These are phyloP conservation scores for Notechis scutatus DNA, from an alignment of 2,113 vertebrate genomes.

Conservation along the genomic window DNA sequence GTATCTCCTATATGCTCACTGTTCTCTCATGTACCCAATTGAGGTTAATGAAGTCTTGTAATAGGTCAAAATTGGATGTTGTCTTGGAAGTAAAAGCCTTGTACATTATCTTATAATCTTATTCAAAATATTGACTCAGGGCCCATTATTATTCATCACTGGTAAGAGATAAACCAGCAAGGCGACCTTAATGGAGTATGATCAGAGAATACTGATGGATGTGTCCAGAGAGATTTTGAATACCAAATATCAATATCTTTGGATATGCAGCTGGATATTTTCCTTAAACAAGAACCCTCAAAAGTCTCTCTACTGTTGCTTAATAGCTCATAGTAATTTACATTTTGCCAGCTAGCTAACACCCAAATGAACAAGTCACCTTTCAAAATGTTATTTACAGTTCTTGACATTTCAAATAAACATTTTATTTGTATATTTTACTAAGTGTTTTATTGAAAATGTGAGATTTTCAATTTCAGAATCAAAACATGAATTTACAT, in stretches of 20 bases:
- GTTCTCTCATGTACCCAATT: conserved; percentile 9
- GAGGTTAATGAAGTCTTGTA: conserved; percentile 4
- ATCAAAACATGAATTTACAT: not conserved
- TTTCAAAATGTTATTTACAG: not conserved
- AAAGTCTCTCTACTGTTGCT: not conserved
- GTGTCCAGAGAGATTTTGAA: conserved; percentile 21
- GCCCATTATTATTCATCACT: conserved; percentile 27
- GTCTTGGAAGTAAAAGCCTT: conserved; percentile 34
- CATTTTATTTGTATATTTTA: not conserved
- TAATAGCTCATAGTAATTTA: conserved; percentile 27
- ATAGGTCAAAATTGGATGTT: conserved; percentile 26
- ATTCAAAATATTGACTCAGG: conserved; percentile 58
- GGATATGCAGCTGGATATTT: not conserved
- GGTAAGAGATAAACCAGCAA: conserved; percentile 43
- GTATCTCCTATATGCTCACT: not conserved
- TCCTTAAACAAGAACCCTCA: conserved; percentile 28
- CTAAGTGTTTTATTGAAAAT: not conserved
- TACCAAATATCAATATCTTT: conserved; percentile 28
- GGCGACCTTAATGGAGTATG: conserved; percentile 27
- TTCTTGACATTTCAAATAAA: conserved; percentile 25
- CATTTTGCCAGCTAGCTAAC: not conserved
- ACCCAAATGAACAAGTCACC: not conserved
- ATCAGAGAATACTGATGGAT: conserved; percentile 13
- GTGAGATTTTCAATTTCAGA: not conserved
- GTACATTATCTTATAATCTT: conserved; percentile 39